Base-by-base conservation (phyloP, 2,888 invertebrate species). In the Caenorhabditis angaria region DNA sequence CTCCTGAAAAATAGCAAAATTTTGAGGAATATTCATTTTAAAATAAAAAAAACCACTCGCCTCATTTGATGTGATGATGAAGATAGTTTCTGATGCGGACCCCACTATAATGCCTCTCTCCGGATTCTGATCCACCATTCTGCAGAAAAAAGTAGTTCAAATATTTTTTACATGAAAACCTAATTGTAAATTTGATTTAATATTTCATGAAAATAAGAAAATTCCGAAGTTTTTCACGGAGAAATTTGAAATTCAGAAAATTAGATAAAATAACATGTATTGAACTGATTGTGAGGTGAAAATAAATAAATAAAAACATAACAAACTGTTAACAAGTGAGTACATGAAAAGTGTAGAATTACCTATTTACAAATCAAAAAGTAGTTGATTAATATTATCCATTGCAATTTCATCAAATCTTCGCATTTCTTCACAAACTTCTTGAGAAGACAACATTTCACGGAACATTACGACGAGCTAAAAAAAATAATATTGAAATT, bases 351-450 rank as follows among this genome's bases (percentile, higher is more conserved):
- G 3, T 3, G 14, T 18, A 18, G 14, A 18, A 3, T 14, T 2
- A 41, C 10, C 41, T 14, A 18, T 18, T 50, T 50, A 50, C 20
- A 50, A 24, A 50, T 24, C 24, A 24, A 50, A 22, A 20, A 50
- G 2, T 10, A 24, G 20, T 4, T n/a, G 22, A 50, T 20, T 50
- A 22, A 50, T 50, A 22, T 50, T n/a, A 3, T 22, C n/a, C 22
- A 50, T 24, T 3, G 24, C 20, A 10, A 22, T 20, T 22, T 3
- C 3, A 22, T 50, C 50, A 24, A 22, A 50, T 50, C 50, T 50
- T 8, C 22, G 50, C 50, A 50, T 50, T 20, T 20, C 50, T 6
- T 50, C 50, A 50, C 50, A 50, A 24, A 50, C 50, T 50, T n/a
- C n/a, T n/a, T 20, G 22, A 8, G 22, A 24, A 22, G 50, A 8